Base-by-base conservation (phyloP, 2,888 invertebrate genomes). In the Sarcophaga carnaria region DNA sequence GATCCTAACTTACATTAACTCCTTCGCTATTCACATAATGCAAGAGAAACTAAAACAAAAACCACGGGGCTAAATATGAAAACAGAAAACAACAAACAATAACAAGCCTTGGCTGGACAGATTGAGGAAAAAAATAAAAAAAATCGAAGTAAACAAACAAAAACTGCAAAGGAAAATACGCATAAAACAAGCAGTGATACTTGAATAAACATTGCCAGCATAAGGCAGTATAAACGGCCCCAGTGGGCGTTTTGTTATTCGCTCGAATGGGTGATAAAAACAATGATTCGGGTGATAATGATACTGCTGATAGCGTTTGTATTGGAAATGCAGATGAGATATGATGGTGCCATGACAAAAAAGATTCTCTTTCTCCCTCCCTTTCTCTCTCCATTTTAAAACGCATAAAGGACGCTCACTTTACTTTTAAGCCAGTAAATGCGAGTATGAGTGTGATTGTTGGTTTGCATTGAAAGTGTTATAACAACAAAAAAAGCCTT, bases 201-300 rank as follows among this genome's bases (percentile, higher is more conserved):
- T 76, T 66, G 66, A 70, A 70, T 67, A 85, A 80, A 85, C 76
- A 70, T 76, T 83, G 47, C 45, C 77, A 72, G 66, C 59, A 72
- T 62, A 60, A 62, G 66, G 20, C 37, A 8, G 37, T 37, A 37
- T 37, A 37, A 37, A 37, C 37, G 37, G 37, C 2, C 37, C 27
- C 37, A 37, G 14, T 54, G 17, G 54, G 54, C 4, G 8, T 8
- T 37, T 37, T 8, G 10, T 37, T 37, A 37, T 17, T 17, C 17
- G 17, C 14, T 17, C n/a, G 25, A 27, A 25, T n/a, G 66, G 67
- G 22, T 78, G 78, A 74, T 62, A 67, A 74, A 72, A 66, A 83
- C 62, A 37, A 37, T 37, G 37, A 37, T 37, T 37, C 37, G 8
- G 37, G 54, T 54, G 54, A 54, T 54, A 17, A 17, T 54, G 12